A percentile compares a stretch with the other conserved stretches of the same genome.
These are phyloP conservation scores for Gopherus evgoodei DNA, from an alignment of 2,113 vertebrate genomes.

Conservation along the genomic window DNA sequence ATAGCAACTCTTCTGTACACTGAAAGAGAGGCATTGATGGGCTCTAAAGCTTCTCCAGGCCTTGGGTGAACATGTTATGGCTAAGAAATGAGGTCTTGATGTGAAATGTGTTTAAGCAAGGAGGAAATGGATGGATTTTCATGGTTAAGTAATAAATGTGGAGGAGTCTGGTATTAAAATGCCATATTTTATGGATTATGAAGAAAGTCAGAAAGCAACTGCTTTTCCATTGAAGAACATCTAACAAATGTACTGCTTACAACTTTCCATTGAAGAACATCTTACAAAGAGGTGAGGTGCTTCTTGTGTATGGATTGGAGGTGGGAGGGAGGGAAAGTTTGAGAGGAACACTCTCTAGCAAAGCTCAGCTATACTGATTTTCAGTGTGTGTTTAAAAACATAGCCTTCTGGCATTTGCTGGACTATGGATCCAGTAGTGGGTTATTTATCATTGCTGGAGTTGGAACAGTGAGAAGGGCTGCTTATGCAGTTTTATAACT, in stretches of 20 bases:
- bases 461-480: not conserved
- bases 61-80: not conserved
- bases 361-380: not conserved
- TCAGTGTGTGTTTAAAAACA: not conserved
- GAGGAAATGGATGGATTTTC: not conserved
- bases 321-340: not conserved
- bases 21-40: not conserved
- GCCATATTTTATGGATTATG: rapidly evolving
- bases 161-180: not conserved
- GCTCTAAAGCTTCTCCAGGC: rapidly evolving
- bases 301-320: not conserved
- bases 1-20: not conserved
- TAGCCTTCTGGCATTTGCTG: not conserved
- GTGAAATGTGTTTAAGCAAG: not conserved
- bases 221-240: not conserved
- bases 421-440: not conserved
- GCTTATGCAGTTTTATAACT: not conserved
- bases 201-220: not conserved
- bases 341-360: slow-evolving; percentile 3
- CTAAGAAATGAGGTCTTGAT: not conserved
- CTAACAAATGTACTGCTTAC: not conserved
- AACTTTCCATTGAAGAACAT: not conserved
- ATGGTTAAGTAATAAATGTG: not conserved
- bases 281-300: not conserved
- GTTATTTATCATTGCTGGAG: not conserved